phyloP scores from a whole-genome alignment of 1,140 invertebrate species.

The Monomorium pharaonis region DNA sequence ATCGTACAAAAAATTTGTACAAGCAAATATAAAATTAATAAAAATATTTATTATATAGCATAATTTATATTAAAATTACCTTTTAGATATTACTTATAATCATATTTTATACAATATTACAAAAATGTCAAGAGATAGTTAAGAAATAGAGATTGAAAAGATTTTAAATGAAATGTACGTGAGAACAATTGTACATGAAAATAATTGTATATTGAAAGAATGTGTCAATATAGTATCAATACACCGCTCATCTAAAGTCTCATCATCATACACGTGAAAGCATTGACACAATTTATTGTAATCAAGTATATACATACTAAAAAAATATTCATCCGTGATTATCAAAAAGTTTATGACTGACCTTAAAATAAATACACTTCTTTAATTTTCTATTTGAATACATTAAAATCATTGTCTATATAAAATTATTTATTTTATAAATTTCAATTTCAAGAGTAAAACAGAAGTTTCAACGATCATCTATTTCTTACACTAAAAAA shows the following conservation, averaged over 20 bases:
- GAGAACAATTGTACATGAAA: not conserved
- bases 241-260: not conserved
- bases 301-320: not conserved
- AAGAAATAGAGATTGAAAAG: not conserved
- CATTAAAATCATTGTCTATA: not conserved
- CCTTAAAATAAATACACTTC: not conserved
- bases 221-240: conserved; percentile 5
- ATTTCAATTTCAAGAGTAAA: not conserved
- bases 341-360: not conserved
- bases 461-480: not conserved
- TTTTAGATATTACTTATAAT: not conserved
- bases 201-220: not conserved
- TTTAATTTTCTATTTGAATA: not conserved
- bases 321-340: not conserved
- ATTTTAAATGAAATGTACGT: not conserved
- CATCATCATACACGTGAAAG: not conserved
- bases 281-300: not conserved
- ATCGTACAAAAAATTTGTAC: not conserved
- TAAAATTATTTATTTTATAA: not conserved
- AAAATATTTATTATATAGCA: not conserved
- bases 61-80: not conserved
- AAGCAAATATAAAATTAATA: not conserved
- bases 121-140: not conserved
- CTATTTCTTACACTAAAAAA: not conserved
- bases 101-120: not conserved